Conservation (phyloP, 2,888 invertebrate genomes). For the Amblyteles armatorius region DNA sequence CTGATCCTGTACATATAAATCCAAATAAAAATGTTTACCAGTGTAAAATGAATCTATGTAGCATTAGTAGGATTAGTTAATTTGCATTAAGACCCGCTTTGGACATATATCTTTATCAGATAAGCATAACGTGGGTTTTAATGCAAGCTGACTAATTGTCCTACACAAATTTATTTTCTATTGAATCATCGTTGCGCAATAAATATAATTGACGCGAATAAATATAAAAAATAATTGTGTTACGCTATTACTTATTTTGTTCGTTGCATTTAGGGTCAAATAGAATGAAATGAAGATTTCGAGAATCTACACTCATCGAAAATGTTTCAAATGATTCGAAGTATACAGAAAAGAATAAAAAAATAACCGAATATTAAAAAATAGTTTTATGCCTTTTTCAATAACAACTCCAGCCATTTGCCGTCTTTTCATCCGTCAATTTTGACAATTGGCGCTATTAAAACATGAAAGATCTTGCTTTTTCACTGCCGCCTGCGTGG, state of each 20-base stretch:
- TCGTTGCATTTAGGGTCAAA: neutral
- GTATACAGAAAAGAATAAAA: neutral
- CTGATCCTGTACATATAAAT: neutral
- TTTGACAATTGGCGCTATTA: neutral
- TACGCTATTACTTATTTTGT: too few relatives aligned
- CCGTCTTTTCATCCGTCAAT: neutral
- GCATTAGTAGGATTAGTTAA: neutral
- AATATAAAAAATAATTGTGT: neutral
- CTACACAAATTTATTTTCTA: neutral
- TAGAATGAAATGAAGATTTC: neutral
- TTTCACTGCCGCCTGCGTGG: too few relatives aligned
- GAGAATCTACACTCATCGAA: neutral
- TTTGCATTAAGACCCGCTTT: neutral
- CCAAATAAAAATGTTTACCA: too few relatives aligned
- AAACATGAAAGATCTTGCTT: neutral
- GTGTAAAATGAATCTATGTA: too few relatives aligned
- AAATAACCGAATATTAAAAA: neutral
- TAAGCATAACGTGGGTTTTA: neutral
- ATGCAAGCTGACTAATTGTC: constrained; percentile 2
- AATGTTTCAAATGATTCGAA: neutral
- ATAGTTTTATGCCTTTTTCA: neutral
- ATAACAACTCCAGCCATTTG: neutral
- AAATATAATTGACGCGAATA: neutral
- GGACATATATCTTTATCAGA: neutral
- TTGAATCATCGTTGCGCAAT: neutral